Evolutionary conservation across 2,888 invertebrate species (phyloP).

Genomic region (Taphrorychus bicolor): DNA sequence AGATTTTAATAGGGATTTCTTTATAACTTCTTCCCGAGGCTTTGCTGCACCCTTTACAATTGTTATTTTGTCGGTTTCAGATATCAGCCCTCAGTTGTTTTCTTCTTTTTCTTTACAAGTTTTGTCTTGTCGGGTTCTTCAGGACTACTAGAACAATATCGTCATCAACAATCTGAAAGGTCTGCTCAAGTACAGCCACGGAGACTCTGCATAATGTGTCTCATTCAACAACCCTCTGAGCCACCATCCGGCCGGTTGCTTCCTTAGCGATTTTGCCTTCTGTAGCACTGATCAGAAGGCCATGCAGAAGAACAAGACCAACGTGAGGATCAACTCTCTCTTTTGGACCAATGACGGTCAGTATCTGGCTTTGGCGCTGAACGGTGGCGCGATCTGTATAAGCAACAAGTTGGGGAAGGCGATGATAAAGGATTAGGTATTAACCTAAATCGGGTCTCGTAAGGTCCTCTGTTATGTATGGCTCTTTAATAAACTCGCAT

Average conservation of each 20-base stretch:
- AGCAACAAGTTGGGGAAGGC: slow-evolving; percentile 93
- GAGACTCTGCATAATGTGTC: slow-evolving; percentile 94
- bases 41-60: no score
- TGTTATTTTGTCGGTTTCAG: no score
- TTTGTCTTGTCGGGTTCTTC: no score
- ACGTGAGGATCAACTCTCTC: slow-evolving; percentile 87
- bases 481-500: no score
- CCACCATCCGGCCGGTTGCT: slow-evolving; percentile 91
- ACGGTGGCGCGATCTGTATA: slow-evolving; percentile 87
- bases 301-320: slow-evolving; percentile 88
- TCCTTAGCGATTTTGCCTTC: slow-evolving; percentile 92
- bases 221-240: slow-evolving; percentile 94
- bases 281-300: slow-evolving; percentile 98
- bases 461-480: no score
- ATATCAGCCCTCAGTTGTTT: no score
- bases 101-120: no score
- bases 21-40: no score
- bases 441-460: no score
- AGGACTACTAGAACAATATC: no score
- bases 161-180: slow-evolving; percentile 82
- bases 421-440: slow-evolving; percentile 76
- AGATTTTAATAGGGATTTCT: no score
- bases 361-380: slow-evolving; percentile 87
- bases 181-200: slow-evolving; percentile 95
- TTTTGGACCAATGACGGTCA: slow-evolving; percentile 97